Conservation (phyloP, 1,140 invertebrate species). For the Dendroctonus valens region DNA sequence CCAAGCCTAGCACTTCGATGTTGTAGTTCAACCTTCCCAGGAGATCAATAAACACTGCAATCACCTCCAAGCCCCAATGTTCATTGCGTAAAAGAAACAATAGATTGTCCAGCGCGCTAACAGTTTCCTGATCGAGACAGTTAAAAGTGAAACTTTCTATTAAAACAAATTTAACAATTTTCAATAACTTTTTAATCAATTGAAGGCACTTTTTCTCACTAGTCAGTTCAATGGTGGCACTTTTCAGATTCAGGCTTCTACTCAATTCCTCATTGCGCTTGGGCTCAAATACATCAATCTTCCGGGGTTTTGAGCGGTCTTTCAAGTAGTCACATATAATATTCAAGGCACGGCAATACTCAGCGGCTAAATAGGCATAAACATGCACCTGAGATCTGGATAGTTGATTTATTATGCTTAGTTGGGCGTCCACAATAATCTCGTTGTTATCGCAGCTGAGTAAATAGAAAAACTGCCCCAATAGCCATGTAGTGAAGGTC, state of each 20-base stretch:
- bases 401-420: constrained; percentile 55
- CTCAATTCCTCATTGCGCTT: constrained; percentile 50
- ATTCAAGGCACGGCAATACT: constrained; percentile 52
- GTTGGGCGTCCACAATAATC: constrained; percentile 54
- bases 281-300: constrained; percentile 52
- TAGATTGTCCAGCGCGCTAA: constrained; percentile 37
- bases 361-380: constrained; percentile 51
- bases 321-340: constrained; percentile 52
- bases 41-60: constrained; percentile 39
- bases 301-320: constrained; percentile 35
- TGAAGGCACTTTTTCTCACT: constrained; percentile 30
- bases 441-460: constrained; percentile 54
- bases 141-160: constrained; percentile 38
- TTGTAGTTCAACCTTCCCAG: constrained; percentile 23
- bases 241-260: constrained; percentile 53
- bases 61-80: constrained; percentile 38
- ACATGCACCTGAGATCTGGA: constrained; percentile 53
- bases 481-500: constrained; percentile 58
- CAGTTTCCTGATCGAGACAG: constrained; percentile 29
- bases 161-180: constrained; percentile 40
- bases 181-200: constrained; percentile 40
- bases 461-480: constrained; percentile 58
- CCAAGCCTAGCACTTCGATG: constrained; percentile 28
- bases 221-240: constrained; percentile 45
- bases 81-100: constrained; percentile 37